Conservation (phyloP, 2,888 invertebrate species). For the Caenorhabditis uteleia region DNA sequence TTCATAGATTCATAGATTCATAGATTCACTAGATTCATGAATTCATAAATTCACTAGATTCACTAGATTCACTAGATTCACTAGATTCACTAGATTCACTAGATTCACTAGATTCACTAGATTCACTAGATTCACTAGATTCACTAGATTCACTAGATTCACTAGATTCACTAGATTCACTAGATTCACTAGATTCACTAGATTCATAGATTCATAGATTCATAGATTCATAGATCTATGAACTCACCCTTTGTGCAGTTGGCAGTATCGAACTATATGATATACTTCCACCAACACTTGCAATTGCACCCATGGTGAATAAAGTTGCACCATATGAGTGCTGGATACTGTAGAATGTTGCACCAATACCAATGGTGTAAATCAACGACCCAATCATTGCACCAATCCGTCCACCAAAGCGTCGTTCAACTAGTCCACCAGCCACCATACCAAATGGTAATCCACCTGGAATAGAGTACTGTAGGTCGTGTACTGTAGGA, state of each 20-base stretch:
- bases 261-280: slow-evolving; percentile 64
- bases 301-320: slow-evolving; percentile 57
- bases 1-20: too few relatives aligned
- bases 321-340: slow-evolving; percentile 58
- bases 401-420: slow-evolving; percentile 58
- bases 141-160: too few relatives aligned
- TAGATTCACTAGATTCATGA: too few relatives aligned
- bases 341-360: slow-evolving; percentile 61
- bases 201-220: too few relatives aligned
- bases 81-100: too few relatives aligned
- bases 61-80: too few relatives aligned
- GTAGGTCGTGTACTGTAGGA: not conserved
- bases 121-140: too few relatives aligned
- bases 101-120: too few relatives aligned
- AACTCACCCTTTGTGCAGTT: slow-evolving; percentile 61
- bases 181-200: too few relatives aligned
- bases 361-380: slow-evolving; percentile 57
- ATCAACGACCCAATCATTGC: slow-evolving; percentile 53
- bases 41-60: too few relatives aligned
- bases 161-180: too few relatives aligned
- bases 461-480: slow-evolving; percentile 45
- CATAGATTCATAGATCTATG: too few relatives aligned
- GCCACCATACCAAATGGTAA: slow-evolving; percentile 65
- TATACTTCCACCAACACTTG: slow-evolving; percentile 60
- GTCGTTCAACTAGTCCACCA: slow-evolving; percentile 60